phyloP scores from a whole-genome alignment of 2,113 vertebrate genomes.

The Phoxinus phoxinus region DNA sequence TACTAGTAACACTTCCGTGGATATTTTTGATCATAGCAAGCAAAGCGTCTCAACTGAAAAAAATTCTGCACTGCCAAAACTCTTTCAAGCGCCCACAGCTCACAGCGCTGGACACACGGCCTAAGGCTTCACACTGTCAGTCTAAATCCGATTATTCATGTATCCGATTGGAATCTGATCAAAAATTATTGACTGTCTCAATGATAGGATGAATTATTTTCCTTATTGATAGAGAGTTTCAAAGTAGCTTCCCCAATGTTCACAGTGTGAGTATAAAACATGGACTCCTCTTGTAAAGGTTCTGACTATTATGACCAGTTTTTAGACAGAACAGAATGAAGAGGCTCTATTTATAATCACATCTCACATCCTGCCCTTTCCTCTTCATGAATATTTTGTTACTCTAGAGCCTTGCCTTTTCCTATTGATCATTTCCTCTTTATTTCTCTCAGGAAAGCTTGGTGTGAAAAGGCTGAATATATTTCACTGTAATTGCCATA shows the following conservation, averaged over 20 bases:
- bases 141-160: no score
- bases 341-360: not conserved
- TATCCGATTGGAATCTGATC: no score
- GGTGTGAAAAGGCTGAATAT: slow-evolving; percentile 13
- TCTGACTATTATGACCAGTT: not conserved
- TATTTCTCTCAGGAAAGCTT: slow-evolving; percentile 10
- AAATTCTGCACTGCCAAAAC: no score
- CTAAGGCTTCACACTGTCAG: no score
- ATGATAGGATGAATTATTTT: no score
- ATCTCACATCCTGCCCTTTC: slow-evolving; percentile 15
- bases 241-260: not conserved
- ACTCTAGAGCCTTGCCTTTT: not conserved
- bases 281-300: not conserved
- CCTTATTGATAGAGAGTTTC: not conserved
- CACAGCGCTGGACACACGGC: no score
- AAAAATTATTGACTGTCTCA: no score
- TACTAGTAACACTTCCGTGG: no score
- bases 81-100: no score
- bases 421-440: slow-evolving; percentile 2
- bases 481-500: slow-evolving; percentile 18
- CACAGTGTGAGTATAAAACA: not conserved
- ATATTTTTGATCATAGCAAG: no score
- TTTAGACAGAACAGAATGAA: not conserved
- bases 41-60: no score
- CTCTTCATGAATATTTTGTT: slow-evolving; percentile 15